Evolutionary conservation across 2,888 invertebrate genomes (phyloP), one percentile per base, ranked within the genome.

Genomic region (Apantesis nais): DNA sequence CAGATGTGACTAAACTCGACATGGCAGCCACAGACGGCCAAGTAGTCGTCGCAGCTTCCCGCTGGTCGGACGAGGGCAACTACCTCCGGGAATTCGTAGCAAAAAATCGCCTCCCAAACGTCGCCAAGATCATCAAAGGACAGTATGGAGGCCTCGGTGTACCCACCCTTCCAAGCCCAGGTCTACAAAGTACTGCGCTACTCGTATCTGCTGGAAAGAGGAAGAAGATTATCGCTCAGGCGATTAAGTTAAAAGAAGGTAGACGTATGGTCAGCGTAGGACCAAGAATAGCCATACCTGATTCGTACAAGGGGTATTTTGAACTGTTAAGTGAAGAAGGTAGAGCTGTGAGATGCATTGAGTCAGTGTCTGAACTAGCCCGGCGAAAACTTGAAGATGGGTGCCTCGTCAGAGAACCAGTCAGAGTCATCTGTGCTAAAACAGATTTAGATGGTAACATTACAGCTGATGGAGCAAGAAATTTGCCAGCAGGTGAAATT

Each of bases 281-380:
- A 63, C 97, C 98, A 12, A 96, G 98, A 86, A 96, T 99, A 77
- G 97, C 98, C 67, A 98, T 99, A 74, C 99, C 99, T 11, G 97
- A 98, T 84, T 97, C 97, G 0, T 99, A 98, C 90, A 96, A 97
- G 79, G 99, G 99, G 14, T 99, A 98, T 93, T 99, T 99, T 90
- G 99, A 99, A 91, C 96, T 99, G 67, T 95, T 99, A 48, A 99
- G 98, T 87, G 99, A 99, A 92, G 99, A 99, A 91, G 99, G 99
- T 0, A 96, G 98, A 82, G 98, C 98, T 37, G 98, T 98, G 14
- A 96, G 98, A 76, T 98, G 98, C 83, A 98, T 99, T 85, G 98
- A 98, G 89, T 97, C 97, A 76, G 98, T 99, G 2, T 95, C 96
- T 75, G 98, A 99, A 91, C 93, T 99, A 78, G 96, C 98, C 29